phyloP scores from a whole-genome alignment of 2,888 invertebrate species.

The Rhodophaea formosa region DNA sequence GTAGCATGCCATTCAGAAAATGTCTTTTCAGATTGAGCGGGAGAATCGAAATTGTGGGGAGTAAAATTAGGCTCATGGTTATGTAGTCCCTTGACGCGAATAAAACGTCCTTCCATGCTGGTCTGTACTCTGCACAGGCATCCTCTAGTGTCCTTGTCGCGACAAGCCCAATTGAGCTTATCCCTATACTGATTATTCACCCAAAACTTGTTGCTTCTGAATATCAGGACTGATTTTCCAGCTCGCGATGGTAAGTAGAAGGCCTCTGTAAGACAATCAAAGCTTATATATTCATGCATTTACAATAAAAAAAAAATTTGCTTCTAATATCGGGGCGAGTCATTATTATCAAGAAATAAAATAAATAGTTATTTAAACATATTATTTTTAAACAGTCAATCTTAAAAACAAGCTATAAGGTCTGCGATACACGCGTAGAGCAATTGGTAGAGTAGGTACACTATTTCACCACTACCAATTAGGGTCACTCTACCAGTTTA shows the following conservation, averaged over 20 bases:
- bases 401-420: no score
- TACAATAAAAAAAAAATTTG: no score
- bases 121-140: conserved; percentile 74
- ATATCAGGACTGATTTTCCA: conserved; percentile 73
- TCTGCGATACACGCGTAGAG: no score
- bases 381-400: no score
- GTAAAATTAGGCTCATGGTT: conserved; percentile 71
- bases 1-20: conserved; percentile 37
- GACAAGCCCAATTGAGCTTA: conserved; percentile 75
- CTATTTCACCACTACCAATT: no score
- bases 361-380: no score
- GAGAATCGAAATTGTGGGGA: conserved; percentile 60
- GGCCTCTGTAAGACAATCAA: conserved; percentile 53
- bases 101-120: conserved; percentile 68
- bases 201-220: conserved; percentile 72
- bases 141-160: conserved; percentile 67
- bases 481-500: no score
- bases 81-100: conserved; percentile 64
- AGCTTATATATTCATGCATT: no score
- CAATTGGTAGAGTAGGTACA: no score
- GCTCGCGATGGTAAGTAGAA: conserved; percentile 73
- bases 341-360: no score
- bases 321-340: no score
- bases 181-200: conserved; percentile 73
- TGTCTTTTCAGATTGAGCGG: conserved; percentile 40